Conservation (phyloP, 2,797 vertebrate species). For the Acestrorhynchus altus region DNA sequence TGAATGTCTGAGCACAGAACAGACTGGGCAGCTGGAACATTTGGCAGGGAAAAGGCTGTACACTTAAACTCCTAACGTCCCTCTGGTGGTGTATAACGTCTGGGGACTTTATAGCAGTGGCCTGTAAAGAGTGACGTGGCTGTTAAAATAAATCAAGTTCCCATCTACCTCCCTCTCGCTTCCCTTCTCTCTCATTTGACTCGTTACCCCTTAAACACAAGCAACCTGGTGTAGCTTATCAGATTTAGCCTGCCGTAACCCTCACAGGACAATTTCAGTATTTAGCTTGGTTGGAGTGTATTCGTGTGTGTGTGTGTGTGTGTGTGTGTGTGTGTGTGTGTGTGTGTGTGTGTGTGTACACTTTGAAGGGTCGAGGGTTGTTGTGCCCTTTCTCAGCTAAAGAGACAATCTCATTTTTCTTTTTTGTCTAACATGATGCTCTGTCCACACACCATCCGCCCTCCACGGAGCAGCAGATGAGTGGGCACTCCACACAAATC, state of each 20-base stretch:
- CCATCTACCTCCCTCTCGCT: slow-evolving; percentile 29
- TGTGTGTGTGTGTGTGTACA: neutral
- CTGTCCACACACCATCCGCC: slow-evolving; percentile 73
- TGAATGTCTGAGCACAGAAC: slow-evolving; percentile 13
- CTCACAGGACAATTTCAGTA: slow-evolving; percentile 77
- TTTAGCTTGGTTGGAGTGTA: slow-evolving; percentile 58
- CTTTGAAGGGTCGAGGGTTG: neutral
- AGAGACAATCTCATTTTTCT: slow-evolving; percentile 57
- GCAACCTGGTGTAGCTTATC: slow-evolving; percentile 74
- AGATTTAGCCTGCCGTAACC: slow-evolving; percentile 70
- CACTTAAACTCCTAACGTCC: slow-evolving; percentile 65
- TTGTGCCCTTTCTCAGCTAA: slow-evolving; percentile 21
- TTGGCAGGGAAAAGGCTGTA: slow-evolving; percentile 64
- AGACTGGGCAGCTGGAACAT: slow-evolving; percentile 62
- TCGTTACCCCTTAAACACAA: slow-evolving; percentile 65
- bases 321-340: neutral
- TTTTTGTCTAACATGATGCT: slow-evolving; percentile 62
- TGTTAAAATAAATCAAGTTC: slow-evolving; percentile 76
- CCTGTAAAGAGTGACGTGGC: slow-evolving; percentile 75
- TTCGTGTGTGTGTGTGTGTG: neutral
- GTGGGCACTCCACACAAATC: slow-evolving; percentile 81
- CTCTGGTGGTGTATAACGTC: slow-evolving; percentile 78
- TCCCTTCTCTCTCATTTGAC: slow-evolving; percentile 55
- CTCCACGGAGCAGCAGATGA: slow-evolving; percentile 62
- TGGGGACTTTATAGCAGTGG: slow-evolving; percentile 68